These are phyloP conservation scores for Plebejus anna DNA, from an alignment of 2,888 invertebrate genomes.

Conservation along the genomic window DNA sequence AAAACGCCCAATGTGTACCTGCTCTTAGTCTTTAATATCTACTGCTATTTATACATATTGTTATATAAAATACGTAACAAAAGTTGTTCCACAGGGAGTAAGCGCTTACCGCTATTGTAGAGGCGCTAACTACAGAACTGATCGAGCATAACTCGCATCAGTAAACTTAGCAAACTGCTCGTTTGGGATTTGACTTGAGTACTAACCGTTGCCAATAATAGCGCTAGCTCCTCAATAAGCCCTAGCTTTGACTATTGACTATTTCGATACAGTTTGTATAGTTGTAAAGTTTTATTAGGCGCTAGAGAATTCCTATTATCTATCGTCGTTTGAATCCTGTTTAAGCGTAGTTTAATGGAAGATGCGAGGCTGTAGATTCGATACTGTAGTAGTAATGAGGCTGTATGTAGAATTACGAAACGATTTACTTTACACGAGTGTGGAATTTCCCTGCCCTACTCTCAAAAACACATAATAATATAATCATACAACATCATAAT, in stretches of 20 bases:
- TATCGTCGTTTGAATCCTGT: neutral
- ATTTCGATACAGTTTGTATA: conserved; percentile 5
- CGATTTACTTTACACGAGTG: no score
- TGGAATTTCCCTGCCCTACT: no score
- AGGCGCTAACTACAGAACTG: conserved; percentile 23
- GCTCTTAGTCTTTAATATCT: no score
- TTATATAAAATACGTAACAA: neutral
- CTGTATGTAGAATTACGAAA: no score
- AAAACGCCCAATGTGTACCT: no score
- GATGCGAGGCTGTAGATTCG: no score
- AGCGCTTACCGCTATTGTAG: neutral
- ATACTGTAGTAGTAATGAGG: no score
- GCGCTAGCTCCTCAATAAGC: neutral
- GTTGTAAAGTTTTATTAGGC: conserved; percentile 22
- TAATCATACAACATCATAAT: no score
- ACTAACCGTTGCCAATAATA: conserved; percentile 29
- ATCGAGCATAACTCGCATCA: conserved; percentile 20
- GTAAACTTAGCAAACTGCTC: conserved; percentile 24
- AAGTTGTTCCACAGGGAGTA: neutral
- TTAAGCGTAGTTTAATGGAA: neutral
- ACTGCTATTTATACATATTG: no score
- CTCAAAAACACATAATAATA: no score
- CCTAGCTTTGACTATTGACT: neutral
- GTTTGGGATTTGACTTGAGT: conserved; percentile 21
- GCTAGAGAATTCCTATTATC: neutral